Percentiles rank a stretch among this genome's conserved stretches.
Evolutionary conservation across 2,888 invertebrate species (phyloP).

Genomic region (Nephrotoma guestfalica): DNA sequence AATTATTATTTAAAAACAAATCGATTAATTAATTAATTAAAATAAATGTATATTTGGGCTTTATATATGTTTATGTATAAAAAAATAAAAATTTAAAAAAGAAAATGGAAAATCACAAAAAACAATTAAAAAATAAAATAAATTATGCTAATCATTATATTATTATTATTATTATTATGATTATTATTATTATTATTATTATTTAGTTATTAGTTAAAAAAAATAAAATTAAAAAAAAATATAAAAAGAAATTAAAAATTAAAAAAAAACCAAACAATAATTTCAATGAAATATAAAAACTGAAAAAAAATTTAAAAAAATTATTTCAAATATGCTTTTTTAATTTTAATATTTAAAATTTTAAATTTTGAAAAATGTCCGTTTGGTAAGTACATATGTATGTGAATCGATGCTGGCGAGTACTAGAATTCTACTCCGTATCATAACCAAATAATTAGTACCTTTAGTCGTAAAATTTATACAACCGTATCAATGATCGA

Average conservation of each 20-base stretch:
- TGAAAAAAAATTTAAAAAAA: background rate
- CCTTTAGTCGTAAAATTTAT: no score
- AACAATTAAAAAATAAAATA: background rate
- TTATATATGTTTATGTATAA: conserved; percentile 4
- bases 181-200: background rate
- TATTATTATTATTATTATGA: background rate
- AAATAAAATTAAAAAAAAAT: background rate
- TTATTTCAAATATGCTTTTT: background rate
- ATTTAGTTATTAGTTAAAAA: background rate
- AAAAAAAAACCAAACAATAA: background rate
- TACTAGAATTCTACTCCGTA: no score
- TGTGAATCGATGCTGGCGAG: no score
- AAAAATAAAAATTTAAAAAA: background rate
- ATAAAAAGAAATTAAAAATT: background rate
- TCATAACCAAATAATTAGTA: no score
- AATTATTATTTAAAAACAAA: background rate
- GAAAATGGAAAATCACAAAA: background rate
- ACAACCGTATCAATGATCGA: no score
- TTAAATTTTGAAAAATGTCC: no score
- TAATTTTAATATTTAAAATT: background rate
- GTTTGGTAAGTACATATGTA: no score
- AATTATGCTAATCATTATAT: background rate
- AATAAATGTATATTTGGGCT: conserved; percentile 4
- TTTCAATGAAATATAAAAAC: background rate
- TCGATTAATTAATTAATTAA: background rate